Evolutionary conservation across 2,888 invertebrate species (phyloP), one percentile per base, ranked within the genome.

Genomic region (Drosophila tanythrix): DNA sequence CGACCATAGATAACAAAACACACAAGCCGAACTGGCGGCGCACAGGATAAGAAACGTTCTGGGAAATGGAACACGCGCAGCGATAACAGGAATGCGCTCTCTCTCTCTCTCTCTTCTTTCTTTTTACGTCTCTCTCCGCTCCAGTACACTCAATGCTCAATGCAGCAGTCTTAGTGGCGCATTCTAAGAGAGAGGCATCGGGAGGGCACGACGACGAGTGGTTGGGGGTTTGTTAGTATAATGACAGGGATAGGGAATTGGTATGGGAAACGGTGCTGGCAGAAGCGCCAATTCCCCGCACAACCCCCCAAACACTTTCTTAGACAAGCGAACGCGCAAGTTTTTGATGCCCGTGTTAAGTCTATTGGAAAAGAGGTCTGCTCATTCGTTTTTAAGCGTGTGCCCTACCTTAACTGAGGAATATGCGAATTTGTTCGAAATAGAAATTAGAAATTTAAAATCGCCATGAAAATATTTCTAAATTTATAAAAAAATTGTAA

Each of bases 241-340:
- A 57, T 40, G 38, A 15, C 31, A 21, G 29, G 40, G 29, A 21
- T 18, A 43, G 31, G 18, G 21, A 57, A 57, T 57, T 29, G 43
- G 31, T 2, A 15, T 15, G 21, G 15, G 5, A 36, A 35, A 6
- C 11, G 2, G n/a, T 15, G 38, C 27, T 27, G 21, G 27, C 40
- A 43, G 46, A 25, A 46, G 46, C 7, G 13, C 1, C 21, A 36
- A 7, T 7, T 33, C 33, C 10, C 33, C 10, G 33, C 3, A 21
- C 21, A n/a, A 46, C 35, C 18, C n/a, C 29, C 36, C 51, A 3
- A 21, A 21, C 25, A 48, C 63, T 62, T 74, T 78, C 87, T 78
- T 71, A 84, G 84, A 82, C 84, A 87, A 87, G 87, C 82, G 79
- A 87, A 88, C 84, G 84, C 84, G 81, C 85, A 81, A 85, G 85